phyloP scores from a whole-genome alignment of 1,140 invertebrate species.

The Asbolus verrucosus region DNA sequence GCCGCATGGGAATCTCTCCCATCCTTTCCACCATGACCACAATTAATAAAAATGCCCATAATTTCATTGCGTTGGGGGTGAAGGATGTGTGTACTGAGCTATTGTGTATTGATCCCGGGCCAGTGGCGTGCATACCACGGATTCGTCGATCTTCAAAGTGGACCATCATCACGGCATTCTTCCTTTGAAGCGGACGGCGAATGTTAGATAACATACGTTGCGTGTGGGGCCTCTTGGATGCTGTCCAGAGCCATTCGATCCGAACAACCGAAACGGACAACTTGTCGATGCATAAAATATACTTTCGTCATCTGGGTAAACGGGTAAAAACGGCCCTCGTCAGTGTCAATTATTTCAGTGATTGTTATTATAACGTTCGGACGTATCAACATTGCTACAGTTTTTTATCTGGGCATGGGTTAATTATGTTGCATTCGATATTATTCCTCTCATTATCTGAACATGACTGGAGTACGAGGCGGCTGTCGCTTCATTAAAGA shows the following conservation, averaged over 20 bases:
- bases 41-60: too few species aligned
- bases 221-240: slow-evolving; percentile 27
- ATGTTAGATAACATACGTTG: slow-evolving; percentile 21
- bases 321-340: slow-evolving; percentile 24
- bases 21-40: too few species aligned
- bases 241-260: slow-evolving; percentile 1
- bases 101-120: too few species aligned
- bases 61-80: too few species aligned
- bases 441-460: slow-evolving; percentile 57
- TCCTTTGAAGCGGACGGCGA: slow-evolving; percentile 10
- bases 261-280: slow-evolving; percentile 17
- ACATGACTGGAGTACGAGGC: slow-evolving; percentile 56
- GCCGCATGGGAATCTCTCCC: too few species aligned
- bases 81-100: too few species aligned
- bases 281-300: slow-evolving; percentile 36
- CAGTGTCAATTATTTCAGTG: slow-evolving; percentile 33
- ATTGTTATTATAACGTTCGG: slow-evolving; percentile 32
- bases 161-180: slow-evolving; percentile 14
- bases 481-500: slow-evolving; percentile 61
- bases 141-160: background rate
- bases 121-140: too few species aligned
- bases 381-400: slow-evolving; percentile 40
- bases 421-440: slow-evolving; percentile 58
- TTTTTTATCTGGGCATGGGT: slow-evolving; percentile 32
- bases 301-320: slow-evolving; percentile 22